Percentiles rank a stretch among this genome's conserved stretches.
phyloP scores from a whole-genome alignment of 2,888 invertebrate species.

The Phasia obesa region DNA sequence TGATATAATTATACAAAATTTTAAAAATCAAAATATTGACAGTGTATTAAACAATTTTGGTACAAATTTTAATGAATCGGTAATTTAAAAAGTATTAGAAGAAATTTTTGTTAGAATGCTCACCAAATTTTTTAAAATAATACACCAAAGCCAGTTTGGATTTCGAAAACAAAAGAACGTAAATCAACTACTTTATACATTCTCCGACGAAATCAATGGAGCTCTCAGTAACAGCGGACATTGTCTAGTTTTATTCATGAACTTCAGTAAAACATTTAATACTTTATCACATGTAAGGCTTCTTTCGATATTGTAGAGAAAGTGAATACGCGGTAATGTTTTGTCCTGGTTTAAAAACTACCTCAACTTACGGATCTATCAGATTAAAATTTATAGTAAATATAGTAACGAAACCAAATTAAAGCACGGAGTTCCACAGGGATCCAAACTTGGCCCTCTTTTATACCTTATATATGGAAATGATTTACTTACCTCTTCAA shows the following conservation, averaged over 20 bases:
- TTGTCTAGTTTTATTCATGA: too few species aligned
- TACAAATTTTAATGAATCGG: background rate
- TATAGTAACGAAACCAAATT: background rate
- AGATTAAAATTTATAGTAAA: background rate
- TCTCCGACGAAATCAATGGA: too few species aligned
- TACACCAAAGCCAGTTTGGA: background rate
- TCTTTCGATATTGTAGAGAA: too few species aligned
- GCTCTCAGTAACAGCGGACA: too few species aligned
- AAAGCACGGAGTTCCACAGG: background rate
- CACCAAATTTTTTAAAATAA: background rate
- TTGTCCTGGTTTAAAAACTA: background rate
- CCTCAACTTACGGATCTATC: background rate
- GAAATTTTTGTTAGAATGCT: too few species aligned
- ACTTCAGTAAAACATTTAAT: too few species aligned
- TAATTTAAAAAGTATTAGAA: background rate
- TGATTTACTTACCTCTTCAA: background rate
- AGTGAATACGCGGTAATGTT: too few species aligned
- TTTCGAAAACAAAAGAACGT: too few species aligned
- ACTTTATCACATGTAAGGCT: too few species aligned
- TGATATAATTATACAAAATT: background rate
- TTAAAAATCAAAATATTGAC: background rate
- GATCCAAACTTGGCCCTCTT: background rate
- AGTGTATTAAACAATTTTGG: background rate
- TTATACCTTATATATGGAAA: background rate
- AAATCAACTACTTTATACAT: too few species aligned